Evolutionary conservation across 2,888 invertebrate genomes (phyloP), one percentile per base, ranked within the genome.

Genomic region (Limulus polyphemus): DNA sequence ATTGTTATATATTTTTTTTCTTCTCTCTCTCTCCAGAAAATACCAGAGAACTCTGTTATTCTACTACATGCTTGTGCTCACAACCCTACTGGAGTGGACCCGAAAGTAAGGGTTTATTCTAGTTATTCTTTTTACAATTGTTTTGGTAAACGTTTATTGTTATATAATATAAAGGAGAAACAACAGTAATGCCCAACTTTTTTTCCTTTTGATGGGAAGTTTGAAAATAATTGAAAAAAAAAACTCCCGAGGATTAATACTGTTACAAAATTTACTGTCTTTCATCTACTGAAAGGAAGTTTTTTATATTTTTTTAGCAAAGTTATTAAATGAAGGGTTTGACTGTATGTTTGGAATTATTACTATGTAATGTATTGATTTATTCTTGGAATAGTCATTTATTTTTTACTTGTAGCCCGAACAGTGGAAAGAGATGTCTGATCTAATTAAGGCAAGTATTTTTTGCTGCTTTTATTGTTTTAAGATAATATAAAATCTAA

Each of bases 31-130:
- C 80, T 81, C 11, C 77, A 93, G 90, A 90, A 90, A 83, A 92
- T 95, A 56, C 97, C 97, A 0, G 87, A 89, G 73, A 85, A 84
- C 58, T 88, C 95, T 0, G 83, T 95, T 11, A 85, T 99, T 70
- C 78, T 99, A 62, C 79, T 99, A 51, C 98, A 98, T 76, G 97
- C 97, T 1, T 98, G 97, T 78, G 97, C 98, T 10, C 98, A 98
- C 79, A 98, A 99, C 80, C 98, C 98, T 13, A 99, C 98, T 47
- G 94, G 94, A 14, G 91, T 94, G 4, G 94, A 94, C 78, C 93
- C 93, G 2, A 84, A 79, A 59, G 73, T 73, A 56, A 55, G 62
- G 66, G 16, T 49, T 58, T 49, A 49, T 32, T 32, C 32, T 32
- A 16, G 14, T 55, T 14, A 13, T 13, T 16, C 11, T 16, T 13